Percentiles rank a stretch among this genome's conserved stretches.
Conservation (phyloP, 2,888 invertebrate species). For the Nineta flava region DNA sequence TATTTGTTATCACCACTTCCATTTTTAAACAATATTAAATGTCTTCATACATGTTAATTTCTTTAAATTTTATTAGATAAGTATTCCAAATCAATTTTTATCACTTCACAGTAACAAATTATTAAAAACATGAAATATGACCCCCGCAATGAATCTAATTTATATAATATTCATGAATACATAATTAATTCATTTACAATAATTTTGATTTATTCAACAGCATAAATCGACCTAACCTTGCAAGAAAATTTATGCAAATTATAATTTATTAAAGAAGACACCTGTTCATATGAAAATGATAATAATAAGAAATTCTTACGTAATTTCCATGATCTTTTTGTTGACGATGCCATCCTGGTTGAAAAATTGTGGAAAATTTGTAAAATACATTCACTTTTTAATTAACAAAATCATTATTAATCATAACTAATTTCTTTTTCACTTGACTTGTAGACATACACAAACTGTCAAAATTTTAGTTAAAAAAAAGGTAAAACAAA, state of each 20-base stretch:
- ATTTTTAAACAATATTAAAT: too few relatives aligned
- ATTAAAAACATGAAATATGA: too few relatives aligned
- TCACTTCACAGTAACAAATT: too few relatives aligned
- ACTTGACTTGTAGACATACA: background rate
- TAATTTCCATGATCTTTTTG: constrained; percentile 65
- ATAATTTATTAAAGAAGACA: background rate
- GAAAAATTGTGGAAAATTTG: constrained; percentile 1
- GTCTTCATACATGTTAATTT: too few relatives aligned
- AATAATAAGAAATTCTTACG: constrained; percentile 39
- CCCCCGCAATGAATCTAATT: too few relatives aligned
- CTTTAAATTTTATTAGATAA: too few relatives aligned
- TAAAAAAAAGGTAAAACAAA: constrained; percentile 1
- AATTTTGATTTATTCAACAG: too few relatives aligned
- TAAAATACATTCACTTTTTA: constrained; percentile 5
- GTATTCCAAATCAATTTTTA: too few relatives aligned
- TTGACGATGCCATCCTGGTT: constrained; percentile 23
- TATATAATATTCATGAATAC: too few relatives aligned
- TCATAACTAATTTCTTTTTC: constrained; percentile 1
- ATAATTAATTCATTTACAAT: too few relatives aligned
- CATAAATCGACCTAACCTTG: background rate
- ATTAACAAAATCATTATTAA: background rate
- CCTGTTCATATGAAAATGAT: background rate
- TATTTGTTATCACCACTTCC: too few relatives aligned
- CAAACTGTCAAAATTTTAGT: background rate
- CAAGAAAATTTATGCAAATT: constrained; percentile 1